Base-by-base conservation (phyloP, 2,888 invertebrate species). In the Smittia aterrima region DNA sequence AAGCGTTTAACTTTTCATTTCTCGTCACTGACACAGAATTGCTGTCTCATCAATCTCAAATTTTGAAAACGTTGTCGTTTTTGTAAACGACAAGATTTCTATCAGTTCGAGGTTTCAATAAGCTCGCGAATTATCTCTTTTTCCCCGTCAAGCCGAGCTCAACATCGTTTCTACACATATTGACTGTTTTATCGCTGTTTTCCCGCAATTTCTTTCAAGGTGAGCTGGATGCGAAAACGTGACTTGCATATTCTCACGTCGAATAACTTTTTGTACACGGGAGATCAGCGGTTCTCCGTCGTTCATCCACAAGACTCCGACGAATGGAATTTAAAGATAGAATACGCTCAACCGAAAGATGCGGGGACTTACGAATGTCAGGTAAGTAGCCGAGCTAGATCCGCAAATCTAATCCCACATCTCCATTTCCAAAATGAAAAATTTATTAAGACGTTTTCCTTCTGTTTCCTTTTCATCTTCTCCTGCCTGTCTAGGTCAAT, bases 331-430 rank as follows among this genome's bases (percentile, higher is more conserved):
- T 86, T 95, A 77, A 89, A 89, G 82, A 89, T 95, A 77, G 90
- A 91, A 80, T 93, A 90, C 82, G 92, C 93, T 16, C 93, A 94
- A 84, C 88, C 90, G 66, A 83, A 93, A 24, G 93, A 94, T 81
- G 92, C 90, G 1, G 93, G 93, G 6, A 89, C 92, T 76, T 93
- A 93, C 85, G 93, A 93, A 83, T 93, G 93, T 79, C 93, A 93
- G 86, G 67, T 66, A 20, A 18, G 27, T 16, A 25, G 66, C 16
- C n/a, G 3, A 16, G 11, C 47, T 32, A 3, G 32, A 32, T 32
- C 32, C 32, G 9, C 32, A 32, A 47, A 13, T 47, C 47, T 11
- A 47, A n/a, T n/a, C 16, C 47, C 47, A 47, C 16, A 47, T 47
- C 47, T 47, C 47, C 47, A 16, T 16, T 16, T 47, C n/a, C n/a